Base-by-base conservation (phyloP, 2,888 invertebrate species). In the Eremobia ochroleuca region DNA sequence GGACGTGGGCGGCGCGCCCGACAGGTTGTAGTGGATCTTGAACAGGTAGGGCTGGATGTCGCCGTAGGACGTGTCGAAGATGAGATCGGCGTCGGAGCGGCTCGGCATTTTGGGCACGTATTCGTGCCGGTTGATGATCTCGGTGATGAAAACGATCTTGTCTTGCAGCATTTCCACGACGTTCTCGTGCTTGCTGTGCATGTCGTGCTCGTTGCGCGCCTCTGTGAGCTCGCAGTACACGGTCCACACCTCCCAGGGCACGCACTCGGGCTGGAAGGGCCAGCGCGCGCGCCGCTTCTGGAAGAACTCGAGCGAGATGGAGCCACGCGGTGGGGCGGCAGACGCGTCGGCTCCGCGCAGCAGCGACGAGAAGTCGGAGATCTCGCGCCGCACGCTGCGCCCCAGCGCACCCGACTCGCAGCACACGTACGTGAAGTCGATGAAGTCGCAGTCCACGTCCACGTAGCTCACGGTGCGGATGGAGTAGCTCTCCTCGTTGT, bases 181-280 rank as follows among this genome's bases (percentile, higher is more conserved):
- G 94, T 98, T 98, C 94, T 99, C 99, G 82, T 99, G 97, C 90
- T 98, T 98, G 88, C 98, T 97, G 94, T 98, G 98, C 89, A 99
- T 97, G 92, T 99, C 99, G 92, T 98, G 98, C 92, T 99, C 99
- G 93, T 98, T 98, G 82, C 98, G 98, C 72, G 99, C 97, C 89
- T 98, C 98, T 43, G 99, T 98, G 59, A 99, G 97, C 93, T 99
- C 99, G 87, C 99, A 97, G 90, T 98, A 98, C 11, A 99, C 97
- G 55, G 99, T 99, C 99, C 99, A 99, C 76, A 99, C 99, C 94
- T 99, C 99, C 99, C 99, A 99, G 0, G 99, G 99, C 91, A 99
- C 98, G 92, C 98, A 98, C 93, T 99, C 99, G 13, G 98, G 98
- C 86, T 98, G 98, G 94, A 99, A 99, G 46, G 98, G 98, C 99